Base-by-base conservation (phyloP, 2,797 vertebrate genomes). In the Macrochelys suwanniensis region DNA sequence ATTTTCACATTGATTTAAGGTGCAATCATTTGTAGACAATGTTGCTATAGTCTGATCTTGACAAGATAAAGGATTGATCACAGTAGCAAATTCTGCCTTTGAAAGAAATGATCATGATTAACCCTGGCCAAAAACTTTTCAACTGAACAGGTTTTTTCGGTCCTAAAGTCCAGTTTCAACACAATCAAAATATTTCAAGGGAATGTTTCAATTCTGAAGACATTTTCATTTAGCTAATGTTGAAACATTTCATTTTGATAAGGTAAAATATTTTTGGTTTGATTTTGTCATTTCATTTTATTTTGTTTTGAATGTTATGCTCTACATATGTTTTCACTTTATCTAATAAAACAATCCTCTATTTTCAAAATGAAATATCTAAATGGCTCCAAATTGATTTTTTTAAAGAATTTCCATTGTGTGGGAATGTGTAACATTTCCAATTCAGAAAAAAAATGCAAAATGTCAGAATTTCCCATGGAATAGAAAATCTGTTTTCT, bases 391-490 rank as follows among this genome's bases (percentile, higher is more conserved):
- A 19, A 21, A 37, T 11, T 71, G n/a, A 21, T 42, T 42, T 42
- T 54, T 71, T 71, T 71, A 6, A 5, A 42, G 21, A 42, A 23
- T 21, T 71, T 3, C n/a, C 65, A 23, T 42, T 23, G 5, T 42
- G 19, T 71, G 21, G 65, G 37, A 42, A 71, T 42, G 21, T 42
- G n/a, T 71, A 42, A 71, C 37, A 37, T 42, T 71, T 71, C 19
- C 65, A 37, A 23, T 42, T 71, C n/a, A 37, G n/a, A 25, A 71
- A 71, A 71, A 37, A 11, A 11, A 61, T 61, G 8, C 53, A 10
- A 19, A 37, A 8, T 68, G 65, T 23, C n/a, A 37, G 19, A 10
- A 37, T 68, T n/a, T 68, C 0, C 0, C 7, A 7, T 0, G 16
- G 7, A 82, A 37, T 37, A 33, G n/a, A 37, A 68, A 68, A 68